Conservation (phyloP, 2,888 invertebrate species). For the Synanthedon vespiformis region DNA sequence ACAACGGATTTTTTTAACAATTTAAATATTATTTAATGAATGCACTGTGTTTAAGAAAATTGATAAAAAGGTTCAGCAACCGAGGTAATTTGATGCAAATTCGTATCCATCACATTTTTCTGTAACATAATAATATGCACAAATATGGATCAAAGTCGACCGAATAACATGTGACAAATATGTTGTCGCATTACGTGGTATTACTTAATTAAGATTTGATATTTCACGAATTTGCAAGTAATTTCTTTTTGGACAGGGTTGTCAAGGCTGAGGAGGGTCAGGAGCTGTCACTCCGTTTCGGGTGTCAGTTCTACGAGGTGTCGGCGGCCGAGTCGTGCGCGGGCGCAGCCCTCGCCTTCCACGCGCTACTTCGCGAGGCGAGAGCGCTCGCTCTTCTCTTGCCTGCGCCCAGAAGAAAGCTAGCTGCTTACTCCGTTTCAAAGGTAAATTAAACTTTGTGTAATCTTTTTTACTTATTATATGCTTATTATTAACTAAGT, state of each 20-base stretch:
- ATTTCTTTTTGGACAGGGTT: constrained; percentile 64
- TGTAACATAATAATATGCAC: too few relatives aligned
- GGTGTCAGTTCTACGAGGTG: constrained; percentile 88
- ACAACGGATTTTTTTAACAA: too few relatives aligned
- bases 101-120: too few relatives aligned
- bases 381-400: constrained; percentile 79
- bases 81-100: too few relatives aligned
- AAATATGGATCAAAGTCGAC: too few relatives aligned
- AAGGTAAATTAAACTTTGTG: constrained; percentile 57
- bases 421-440: constrained; percentile 82
- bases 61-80: too few relatives aligned
- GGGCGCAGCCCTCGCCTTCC: constrained; percentile 84
- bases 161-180: too few relatives aligned
- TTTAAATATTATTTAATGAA: too few relatives aligned
- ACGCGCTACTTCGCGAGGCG: constrained; percentile 80
- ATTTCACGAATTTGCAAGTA: not conserved
- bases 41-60: too few relatives aligned
- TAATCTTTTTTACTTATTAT: not conserved
- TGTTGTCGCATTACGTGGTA: too few relatives aligned
- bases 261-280: constrained; percentile 85
- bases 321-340: constrained; percentile 86
- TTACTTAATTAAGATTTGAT: not conserved
- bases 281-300: constrained; percentile 80
- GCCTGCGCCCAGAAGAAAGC: constrained; percentile 76
- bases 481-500: too few relatives aligned